A percentile compares a stretch with the other conserved stretches of the same genome.
Conservation (phyloP, 2,797 vertebrate genomes). For the Austrolebias charrua region DNA sequence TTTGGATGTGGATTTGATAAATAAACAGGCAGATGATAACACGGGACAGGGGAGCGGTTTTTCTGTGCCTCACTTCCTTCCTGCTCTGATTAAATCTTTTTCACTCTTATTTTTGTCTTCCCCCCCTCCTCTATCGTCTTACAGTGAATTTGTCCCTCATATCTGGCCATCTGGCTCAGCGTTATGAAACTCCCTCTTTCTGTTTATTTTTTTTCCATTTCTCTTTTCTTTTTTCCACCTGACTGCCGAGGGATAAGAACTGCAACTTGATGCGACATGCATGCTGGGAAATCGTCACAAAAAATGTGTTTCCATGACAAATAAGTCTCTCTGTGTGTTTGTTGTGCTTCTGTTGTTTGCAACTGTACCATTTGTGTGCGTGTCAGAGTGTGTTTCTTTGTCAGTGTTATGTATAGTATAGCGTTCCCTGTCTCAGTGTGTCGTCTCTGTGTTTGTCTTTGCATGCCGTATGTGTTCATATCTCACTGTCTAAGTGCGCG, state of each 20-base stretch:
- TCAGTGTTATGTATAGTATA: conserved; percentile 19
- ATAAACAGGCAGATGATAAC: conserved; percentile 47
- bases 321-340: conserved; percentile 46
- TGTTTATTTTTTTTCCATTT: conserved; percentile 36
- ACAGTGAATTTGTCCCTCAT: conserved; percentile 2
- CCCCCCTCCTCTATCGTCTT: conserved; percentile 27
- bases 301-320: conserved; percentile 56
- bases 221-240: conserved; percentile 28
- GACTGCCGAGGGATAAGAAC: conserved; percentile 44
- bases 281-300: conserved; percentile 46
- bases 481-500: conserved; percentile 38
- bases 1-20: conserved; percentile 42
- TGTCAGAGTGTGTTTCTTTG: conserved; percentile 2
- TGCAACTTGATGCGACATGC: conserved; percentile 43
- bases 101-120: conserved; percentile 27
- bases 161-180: conserved; percentile 20
- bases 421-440: conserved; percentile 34
- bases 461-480: conserved; percentile 54
- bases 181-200: conserved; percentile 31
- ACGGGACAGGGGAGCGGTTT: conserved; percentile 34
- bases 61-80: conserved; percentile 42
- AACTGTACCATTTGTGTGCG: conserved; percentile 10
- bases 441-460: conserved; percentile 54
- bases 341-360: conserved; percentile 29
- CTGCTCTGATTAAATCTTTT: conserved; percentile 46